A percentile compares a stretch with the other conserved stretches of the same genome.
Conservation (phyloP, 2,797 vertebrate genomes). For the Momotus momota region DNA sequence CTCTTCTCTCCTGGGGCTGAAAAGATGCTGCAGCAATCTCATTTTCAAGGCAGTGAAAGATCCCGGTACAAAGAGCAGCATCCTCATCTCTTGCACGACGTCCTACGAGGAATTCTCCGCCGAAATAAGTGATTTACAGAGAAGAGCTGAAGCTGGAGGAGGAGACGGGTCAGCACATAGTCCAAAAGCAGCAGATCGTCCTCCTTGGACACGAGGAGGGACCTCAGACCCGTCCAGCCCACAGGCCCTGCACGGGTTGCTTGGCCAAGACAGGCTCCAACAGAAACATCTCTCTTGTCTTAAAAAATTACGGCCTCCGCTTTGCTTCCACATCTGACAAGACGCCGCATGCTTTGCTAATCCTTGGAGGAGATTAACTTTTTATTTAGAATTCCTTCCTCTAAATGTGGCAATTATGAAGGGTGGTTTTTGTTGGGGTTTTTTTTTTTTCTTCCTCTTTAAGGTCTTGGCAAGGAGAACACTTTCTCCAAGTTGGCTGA, state of each 20-base stretch:
- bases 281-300: conserved; percentile 35
- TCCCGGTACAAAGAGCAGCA: not conserved
- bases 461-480: conserved; percentile 35
- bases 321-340: conserved; percentile 62
- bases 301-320: not conserved
- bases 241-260: rapidly evolving
- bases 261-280: not conserved
- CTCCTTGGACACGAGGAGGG: rapidly evolving
- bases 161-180: not conserved
- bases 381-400: conserved; percentile 68
- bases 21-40: not conserved
- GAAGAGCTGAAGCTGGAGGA: not conserved
- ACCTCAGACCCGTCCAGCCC: not conserved
- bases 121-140: not conserved
- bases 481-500: not conserved
- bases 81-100: rapidly evolving
- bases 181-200: rapidly evolving
- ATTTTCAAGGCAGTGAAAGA: rapidly evolving
- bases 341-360: conserved; percentile 70
- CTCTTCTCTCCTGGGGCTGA: not conserved
- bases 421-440: not conserved
- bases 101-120: rapidly evolving
- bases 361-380: conserved; percentile 65
- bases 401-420: conserved; percentile 31
- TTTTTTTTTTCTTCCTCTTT: not conserved